Evolutionary conservation across 2,113 vertebrate genomes (phyloP).

Genomic region (Tenrec ecaudatus): DNA sequence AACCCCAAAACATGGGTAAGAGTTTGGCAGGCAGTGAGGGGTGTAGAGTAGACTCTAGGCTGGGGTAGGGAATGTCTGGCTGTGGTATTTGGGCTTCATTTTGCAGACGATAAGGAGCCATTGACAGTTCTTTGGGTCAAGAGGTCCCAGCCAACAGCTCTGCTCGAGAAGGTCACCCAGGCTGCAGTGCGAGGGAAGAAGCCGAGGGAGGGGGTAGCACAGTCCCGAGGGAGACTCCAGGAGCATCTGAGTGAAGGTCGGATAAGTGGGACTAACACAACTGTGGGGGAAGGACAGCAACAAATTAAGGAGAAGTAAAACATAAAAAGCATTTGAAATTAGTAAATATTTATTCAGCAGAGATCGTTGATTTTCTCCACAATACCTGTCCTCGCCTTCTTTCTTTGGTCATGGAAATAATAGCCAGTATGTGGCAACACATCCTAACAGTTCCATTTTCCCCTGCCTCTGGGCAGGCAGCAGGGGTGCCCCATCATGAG

Average conservation of each 20-base stretch:
- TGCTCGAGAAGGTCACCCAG: background rate
- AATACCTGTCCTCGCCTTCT: background rate
- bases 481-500: background rate
- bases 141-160: too few species aligned
- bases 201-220: background rate
- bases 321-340: background rate
- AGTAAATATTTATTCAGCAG: background rate
- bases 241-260: background rate
- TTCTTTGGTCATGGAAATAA: background rate
- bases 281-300: too few species aligned
- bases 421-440: background rate
- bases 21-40: background rate
- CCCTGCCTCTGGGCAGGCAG: background rate
- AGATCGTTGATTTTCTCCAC: background rate
- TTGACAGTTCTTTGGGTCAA: background rate
- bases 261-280: too few species aligned
- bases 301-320: background rate
- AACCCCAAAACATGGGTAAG: background rate
- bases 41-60: background rate
- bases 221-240: background rate
- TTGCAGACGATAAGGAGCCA: background rate
- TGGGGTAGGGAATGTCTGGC: background rate
- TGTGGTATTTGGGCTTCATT: background rate
- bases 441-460: background rate
- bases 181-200: background rate